Conservation (phyloP, 2,888 invertebrate species). For the Amiota minor region DNA sequence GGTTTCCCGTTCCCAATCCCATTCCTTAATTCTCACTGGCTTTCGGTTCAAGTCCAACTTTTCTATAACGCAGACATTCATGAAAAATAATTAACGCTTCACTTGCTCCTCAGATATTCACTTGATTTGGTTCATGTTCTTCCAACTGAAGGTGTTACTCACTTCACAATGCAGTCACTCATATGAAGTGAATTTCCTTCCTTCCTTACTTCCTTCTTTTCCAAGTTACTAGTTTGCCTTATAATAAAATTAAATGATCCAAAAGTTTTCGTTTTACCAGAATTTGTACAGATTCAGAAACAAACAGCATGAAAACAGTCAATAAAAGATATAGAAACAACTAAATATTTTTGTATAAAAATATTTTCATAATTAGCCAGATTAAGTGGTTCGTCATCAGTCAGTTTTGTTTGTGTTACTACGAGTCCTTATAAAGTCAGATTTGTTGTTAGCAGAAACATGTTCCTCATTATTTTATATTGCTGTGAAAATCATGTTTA, state of each 20-base stretch:
- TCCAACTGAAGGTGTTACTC: too few species aligned
- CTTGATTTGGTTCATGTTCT: conserved; percentile 29
- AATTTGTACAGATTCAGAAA: conserved; percentile 62
- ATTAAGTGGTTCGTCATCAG: not conserved
- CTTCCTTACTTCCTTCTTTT: not conserved
- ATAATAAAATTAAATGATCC: conserved; percentile 47
- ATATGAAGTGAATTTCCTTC: conserved; percentile 11
- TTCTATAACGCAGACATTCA: conserved; percentile 26
- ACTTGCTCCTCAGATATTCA: conserved; percentile 39
- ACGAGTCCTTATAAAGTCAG: too few species aligned
- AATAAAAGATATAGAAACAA: conserved; percentile 33
- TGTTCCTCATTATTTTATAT: too few species aligned
- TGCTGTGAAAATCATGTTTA: too few species aligned
- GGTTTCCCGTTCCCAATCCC: conserved; percentile 37
- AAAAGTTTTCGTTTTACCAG: conserved; percentile 43
- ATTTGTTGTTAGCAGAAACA: too few species aligned
- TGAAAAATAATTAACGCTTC: conserved; percentile 64
- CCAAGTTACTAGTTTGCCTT: conserved; percentile 48
- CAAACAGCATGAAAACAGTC: conserved; percentile 59
- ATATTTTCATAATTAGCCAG: conserved; percentile 11
- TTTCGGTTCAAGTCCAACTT: too few species aligned
- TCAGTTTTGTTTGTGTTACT: too few species aligned
- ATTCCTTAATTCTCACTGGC: conserved; percentile 34
- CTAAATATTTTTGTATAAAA: not conserved
- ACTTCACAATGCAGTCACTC: too few species aligned